Evolutionary conservation across 1,140 invertebrate genomes (phyloP).

Genomic region (Mamestra configurata): DNA sequence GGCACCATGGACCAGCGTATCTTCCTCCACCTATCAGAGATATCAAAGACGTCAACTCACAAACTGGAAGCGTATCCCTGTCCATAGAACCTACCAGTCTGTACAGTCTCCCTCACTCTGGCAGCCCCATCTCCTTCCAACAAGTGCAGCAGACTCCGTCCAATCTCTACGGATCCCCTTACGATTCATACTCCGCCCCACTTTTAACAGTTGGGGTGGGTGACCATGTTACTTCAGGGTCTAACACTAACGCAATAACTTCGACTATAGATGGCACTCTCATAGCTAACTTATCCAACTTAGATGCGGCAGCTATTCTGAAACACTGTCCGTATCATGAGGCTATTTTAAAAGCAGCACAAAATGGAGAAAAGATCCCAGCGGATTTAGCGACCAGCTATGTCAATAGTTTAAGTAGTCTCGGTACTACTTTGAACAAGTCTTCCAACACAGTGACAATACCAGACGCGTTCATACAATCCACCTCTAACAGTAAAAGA

Average conservation of each 20-base stretch:
- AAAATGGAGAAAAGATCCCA: conserved; percentile 79
- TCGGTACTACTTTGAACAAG: conserved; percentile 75
- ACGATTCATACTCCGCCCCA: conserved; percentile 88
- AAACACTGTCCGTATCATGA: conserved; percentile 88
- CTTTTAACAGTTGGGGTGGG: conserved; percentile 84
- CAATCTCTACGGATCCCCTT: conserved; percentile 81
- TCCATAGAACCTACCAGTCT: conserved; percentile 85
- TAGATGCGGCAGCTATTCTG: conserved; percentile 85
- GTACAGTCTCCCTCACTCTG: conserved; percentile 85
- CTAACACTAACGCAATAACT: conserved; percentile 75
- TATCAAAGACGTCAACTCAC: conserved; percentile 74
- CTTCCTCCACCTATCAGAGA: conserved; percentile 90
- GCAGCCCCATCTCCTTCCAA: conserved; percentile 80
- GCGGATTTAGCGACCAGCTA: conserved; percentile 81
- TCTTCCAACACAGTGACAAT: conserved; percentile 2
- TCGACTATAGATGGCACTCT: conserved; percentile 82
- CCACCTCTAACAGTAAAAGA: conserved; percentile 63
- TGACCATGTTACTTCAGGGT: conserved; percentile 84
- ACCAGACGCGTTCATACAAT: conserved; percentile 50
- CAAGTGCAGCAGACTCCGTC: conserved; percentile 64
- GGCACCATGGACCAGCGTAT: conserved; percentile 88
- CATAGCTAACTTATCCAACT: conserved; percentile 78
- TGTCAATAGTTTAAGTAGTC: conserved; percentile 79
- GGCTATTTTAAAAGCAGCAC: conserved; percentile 84
- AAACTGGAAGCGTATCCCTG: conserved; percentile 69